These are phyloP conservation scores for Caenorhabditis remanei DNA, from an alignment of 1,140 invertebrate species.

Conservation along the genomic window DNA sequence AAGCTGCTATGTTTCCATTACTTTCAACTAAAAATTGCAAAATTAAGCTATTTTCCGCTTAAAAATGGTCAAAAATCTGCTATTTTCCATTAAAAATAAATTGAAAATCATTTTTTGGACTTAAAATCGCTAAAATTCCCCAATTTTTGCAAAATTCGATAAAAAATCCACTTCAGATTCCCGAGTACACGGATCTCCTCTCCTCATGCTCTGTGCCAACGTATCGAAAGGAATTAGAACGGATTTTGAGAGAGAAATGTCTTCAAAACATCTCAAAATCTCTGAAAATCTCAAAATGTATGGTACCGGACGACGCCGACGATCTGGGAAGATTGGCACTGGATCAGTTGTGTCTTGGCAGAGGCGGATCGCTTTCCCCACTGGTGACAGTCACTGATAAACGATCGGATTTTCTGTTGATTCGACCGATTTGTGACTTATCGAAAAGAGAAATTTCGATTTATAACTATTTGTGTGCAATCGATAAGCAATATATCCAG, in stretches of 20 bases:
- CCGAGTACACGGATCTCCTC: slow-evolving; percentile 23
- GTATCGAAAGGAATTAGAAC: slow-evolving; percentile 45
- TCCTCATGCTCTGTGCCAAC: slow-evolving; percentile 44
- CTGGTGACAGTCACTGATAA: slow-evolving; percentile 6
- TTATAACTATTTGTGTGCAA: slow-evolving; percentile 10
- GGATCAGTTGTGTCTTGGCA: slow-evolving; percentile 37
- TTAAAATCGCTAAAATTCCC: no score
- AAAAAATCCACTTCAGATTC: slow-evolving; percentile 5
- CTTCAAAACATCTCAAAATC: slow-evolving; percentile 24
- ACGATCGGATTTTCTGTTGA: not conserved
- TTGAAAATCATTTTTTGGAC: no score
- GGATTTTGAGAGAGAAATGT: slow-evolving; percentile 60
- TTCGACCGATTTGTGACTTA: not conserved
- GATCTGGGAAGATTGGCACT: slow-evolving; percentile 54
- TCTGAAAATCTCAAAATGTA: slow-evolving; percentile 55
- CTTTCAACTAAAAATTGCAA: no score
- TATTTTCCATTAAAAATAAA: no score
- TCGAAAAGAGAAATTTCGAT: slow-evolving; percentile 16
- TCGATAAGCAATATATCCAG: slow-evolving; percentile 25
- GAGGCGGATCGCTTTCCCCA: not conserved
- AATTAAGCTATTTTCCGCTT: no score
- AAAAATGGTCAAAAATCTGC: no score
- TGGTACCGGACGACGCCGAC: slow-evolving; percentile 60
- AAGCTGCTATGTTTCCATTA: no score
- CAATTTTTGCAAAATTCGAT: no score